Percentiles rank a stretch among this genome's conserved stretches.
phyloP scores from a whole-genome alignment of 2,113 vertebrate genomes.

The Podocnemis expansa region DNA sequence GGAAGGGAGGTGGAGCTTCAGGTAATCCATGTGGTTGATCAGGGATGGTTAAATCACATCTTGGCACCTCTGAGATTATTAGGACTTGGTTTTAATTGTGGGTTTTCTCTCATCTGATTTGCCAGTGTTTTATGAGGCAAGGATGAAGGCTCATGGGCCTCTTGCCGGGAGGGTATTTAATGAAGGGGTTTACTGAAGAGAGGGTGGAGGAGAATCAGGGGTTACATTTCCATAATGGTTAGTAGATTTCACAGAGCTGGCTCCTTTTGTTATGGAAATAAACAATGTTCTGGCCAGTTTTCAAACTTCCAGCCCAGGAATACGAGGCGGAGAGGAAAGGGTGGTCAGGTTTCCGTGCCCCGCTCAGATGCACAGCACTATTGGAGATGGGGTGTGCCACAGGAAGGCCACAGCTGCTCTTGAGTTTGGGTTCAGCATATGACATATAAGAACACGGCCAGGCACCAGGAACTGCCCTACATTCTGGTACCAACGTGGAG shows the following conservation, averaged over 20 bases:
- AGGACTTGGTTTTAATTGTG: neutral
- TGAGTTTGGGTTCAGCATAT: accelerated
- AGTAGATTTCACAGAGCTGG: neutral
- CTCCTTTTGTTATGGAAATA: neutral
- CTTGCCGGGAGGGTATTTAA: neutral
- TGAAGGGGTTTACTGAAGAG: neutral
- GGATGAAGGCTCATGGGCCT: neutral
- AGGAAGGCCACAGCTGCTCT: accelerated
- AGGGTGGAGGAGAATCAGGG: neutral
- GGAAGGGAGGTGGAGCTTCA: neutral
- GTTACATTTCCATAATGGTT: neutral
- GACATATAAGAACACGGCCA: neutral
- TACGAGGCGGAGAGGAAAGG: neutral
- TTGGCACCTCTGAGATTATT: neutral
- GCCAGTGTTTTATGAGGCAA: neutral
- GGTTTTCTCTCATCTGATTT: neutral
- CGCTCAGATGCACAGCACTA: neutral
- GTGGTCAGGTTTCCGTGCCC: neutral
- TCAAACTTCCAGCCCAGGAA: neutral
- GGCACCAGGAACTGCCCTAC: neutral
- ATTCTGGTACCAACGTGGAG: neutral
- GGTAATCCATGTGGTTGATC: neutral
- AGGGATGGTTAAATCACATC: neutral
- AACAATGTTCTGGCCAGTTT: neutral
- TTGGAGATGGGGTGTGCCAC: neutral